phyloP scores from a whole-genome alignment of 92 coral and sea anemone genomes.

The Siderastrea radians region DNA sequence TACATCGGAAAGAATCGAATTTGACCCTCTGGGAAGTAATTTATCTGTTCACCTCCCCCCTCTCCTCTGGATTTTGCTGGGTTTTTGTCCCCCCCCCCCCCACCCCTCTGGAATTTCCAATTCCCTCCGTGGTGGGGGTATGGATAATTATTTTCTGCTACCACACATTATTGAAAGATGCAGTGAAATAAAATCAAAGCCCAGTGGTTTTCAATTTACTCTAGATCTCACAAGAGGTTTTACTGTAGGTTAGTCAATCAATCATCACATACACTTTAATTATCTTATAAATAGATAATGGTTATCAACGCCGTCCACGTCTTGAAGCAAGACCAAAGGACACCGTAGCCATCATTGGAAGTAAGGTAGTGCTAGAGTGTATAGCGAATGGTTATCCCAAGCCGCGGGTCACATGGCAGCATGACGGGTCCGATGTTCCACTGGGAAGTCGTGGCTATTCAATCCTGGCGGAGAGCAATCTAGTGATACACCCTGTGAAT shows the following conservation, averaged over 20 bases:
- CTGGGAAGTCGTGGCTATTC: constrained; percentile 56
- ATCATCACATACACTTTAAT: neutral
- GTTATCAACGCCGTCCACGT: constrained; percentile 54
- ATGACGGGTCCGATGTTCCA: constrained; percentile 67
- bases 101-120: too few species aligned
- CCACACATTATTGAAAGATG: too few species aligned
- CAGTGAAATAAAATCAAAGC: too few species aligned
- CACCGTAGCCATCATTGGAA: constrained; percentile 70
- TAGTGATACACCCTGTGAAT: constrained; percentile 72
- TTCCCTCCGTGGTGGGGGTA: too few species aligned
- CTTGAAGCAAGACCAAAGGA: constrained; percentile 53
- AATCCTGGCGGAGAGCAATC: constrained; percentile 77
- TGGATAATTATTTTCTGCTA: too few species aligned
- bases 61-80: too few species aligned
- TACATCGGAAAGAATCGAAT: too few species aligned
- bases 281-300: constrained; percentile 46
- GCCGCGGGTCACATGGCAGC: constrained; percentile 87
- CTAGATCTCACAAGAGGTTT: neutral
- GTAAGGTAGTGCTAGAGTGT: constrained; percentile 76
- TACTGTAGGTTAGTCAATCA: neutral
- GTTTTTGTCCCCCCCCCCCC: too few species aligned
- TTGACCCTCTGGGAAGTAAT: too few species aligned
- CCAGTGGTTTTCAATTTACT: too few species aligned
- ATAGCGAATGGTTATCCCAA: constrained; percentile 81
- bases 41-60: too few species aligned